These are phyloP conservation scores for Brachyptera putata DNA, from an alignment of 2,888 invertebrate species.

Conservation along the genomic window DNA sequence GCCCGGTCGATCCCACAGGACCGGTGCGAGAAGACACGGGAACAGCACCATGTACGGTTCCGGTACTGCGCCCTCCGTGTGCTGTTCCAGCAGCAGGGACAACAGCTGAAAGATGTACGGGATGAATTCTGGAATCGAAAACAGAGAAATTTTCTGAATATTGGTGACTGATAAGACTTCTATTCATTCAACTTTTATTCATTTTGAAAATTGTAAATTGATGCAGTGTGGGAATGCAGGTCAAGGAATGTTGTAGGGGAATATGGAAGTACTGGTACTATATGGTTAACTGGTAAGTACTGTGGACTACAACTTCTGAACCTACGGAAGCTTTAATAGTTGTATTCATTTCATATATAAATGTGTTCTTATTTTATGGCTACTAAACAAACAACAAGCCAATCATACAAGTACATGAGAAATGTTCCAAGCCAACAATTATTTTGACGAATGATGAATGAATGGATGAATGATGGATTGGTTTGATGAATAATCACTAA, in stretches of 20 bases:
- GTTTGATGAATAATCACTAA: no score
- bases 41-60: slow-evolving; percentile 85
- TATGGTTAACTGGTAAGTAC: no score
- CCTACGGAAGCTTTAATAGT: no score
- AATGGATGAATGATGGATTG: no score
- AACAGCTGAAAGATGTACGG: slow-evolving; percentile 98
- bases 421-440: no score
- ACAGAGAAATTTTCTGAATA: slow-evolving; percentile 12
- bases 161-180: not conserved
- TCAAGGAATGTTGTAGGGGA: not conserved
- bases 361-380: no score
- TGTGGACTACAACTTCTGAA: no score
- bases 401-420: no score
- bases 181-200: not conserved
- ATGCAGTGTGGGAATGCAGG: not conserved
- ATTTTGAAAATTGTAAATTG: not conserved
- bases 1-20: slow-evolving; percentile 89
- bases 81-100: slow-evolving; percentile 80
- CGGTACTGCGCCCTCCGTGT: slow-evolving; percentile 58
- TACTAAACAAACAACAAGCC: no score
- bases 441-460: no score
- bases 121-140: slow-evolving; percentile 74
- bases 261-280: no score
- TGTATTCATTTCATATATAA: no score
- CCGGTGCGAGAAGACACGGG: slow-evolving; percentile 83